phyloP scores from a whole-genome alignment of 2,888 invertebrate species.

The Copidosoma aretas region DNA sequence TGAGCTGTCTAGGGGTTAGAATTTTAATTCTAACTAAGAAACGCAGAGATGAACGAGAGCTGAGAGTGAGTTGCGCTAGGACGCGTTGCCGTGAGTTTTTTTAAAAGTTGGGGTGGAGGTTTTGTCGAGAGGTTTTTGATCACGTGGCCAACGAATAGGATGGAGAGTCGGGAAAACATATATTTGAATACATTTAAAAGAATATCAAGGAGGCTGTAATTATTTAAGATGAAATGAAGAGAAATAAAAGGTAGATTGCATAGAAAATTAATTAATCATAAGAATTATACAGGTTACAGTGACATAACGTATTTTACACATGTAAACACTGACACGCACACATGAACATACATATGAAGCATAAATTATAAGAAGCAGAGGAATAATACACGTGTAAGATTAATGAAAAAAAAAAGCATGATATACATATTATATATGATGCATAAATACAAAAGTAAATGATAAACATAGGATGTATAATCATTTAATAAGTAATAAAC shows the following conservation, averaged over 20 bases:
- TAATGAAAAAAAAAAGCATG: slow-evolving; percentile 3
- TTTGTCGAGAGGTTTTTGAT: slow-evolving; percentile 6
- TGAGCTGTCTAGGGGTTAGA: too few relatives aligned
- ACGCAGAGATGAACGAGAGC: too few relatives aligned
- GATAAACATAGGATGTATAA: slow-evolving; percentile 3
- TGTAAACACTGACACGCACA: slow-evolving; percentile 41
- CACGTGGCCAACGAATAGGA: neutral
- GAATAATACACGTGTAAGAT: slow-evolving; percentile 1
- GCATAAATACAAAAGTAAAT: slow-evolving; percentile 26
- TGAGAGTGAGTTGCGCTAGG: neutral
- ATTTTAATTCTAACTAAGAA: too few relatives aligned
- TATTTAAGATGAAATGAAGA: slow-evolving; percentile 8
- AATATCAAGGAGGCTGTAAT: slow-evolving; percentile 34
- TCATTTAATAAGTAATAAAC: slow-evolving; percentile 20
- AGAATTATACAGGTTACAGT: slow-evolving; percentile 15
- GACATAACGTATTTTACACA: slow-evolving; percentile 33
- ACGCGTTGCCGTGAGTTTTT: neutral
- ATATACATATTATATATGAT: slow-evolving; percentile 29
- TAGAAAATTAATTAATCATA: neutral
- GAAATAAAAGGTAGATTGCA: neutral
- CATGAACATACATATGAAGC: slow-evolving; percentile 13
- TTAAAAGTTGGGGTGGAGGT: neutral
- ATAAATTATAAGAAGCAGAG: neutral
- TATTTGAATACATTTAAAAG: neutral
- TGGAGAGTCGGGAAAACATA: neutral